Base-by-base conservation (phyloP, 2,113 vertebrate genomes). In the Malurus melanocephalus region DNA sequence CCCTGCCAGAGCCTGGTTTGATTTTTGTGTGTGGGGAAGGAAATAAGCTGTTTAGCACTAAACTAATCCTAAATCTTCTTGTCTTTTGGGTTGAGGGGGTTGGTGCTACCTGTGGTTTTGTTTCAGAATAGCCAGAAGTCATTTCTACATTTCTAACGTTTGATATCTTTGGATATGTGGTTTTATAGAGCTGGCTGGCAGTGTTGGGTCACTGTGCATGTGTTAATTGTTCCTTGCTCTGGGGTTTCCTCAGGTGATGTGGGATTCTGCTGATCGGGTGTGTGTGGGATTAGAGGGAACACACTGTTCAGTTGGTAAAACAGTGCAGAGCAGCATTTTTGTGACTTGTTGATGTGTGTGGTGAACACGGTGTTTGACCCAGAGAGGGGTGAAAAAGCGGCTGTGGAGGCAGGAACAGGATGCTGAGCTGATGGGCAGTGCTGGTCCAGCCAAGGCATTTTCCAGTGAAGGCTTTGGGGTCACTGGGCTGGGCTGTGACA, bases 1-100 rank as follows among this genome's bases (percentile, higher is more conserved):
- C 79, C 42, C 81, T 73, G 59, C 15, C 43, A 77, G 83, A 52
- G 87, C 74, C 93, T 88, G 87, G 51, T 92, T 94, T 76, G 42
- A 9, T 90, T 92, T 93, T 56, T 48, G 65, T 56, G 20, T 30
- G 74, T 38, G 71, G 51, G 45, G 60, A 68, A 60, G 69, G 77
- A 88, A 79, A 64, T 16, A 49, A 85, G 49, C 27, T 57, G 45
- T 88, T 88, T 87, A 64, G 90, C 78, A 20, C 33, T 71, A 72
- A 88, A 38, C 71, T 78, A 56, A 94, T 65, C 69, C 78, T 84
- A 93, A 92, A 61, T 26, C 40, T 46, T 46, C 71, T 68, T 86
- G 71, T 48, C 64, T 65, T 51, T 51, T 8, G 69, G 59, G 30
- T 81, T 42, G 51, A 4, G 60, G n/a, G 78, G 48, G 23, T 30